Conservation (phyloP, 2,888 invertebrate genomes). For the Flexamia atlantica region DNA sequence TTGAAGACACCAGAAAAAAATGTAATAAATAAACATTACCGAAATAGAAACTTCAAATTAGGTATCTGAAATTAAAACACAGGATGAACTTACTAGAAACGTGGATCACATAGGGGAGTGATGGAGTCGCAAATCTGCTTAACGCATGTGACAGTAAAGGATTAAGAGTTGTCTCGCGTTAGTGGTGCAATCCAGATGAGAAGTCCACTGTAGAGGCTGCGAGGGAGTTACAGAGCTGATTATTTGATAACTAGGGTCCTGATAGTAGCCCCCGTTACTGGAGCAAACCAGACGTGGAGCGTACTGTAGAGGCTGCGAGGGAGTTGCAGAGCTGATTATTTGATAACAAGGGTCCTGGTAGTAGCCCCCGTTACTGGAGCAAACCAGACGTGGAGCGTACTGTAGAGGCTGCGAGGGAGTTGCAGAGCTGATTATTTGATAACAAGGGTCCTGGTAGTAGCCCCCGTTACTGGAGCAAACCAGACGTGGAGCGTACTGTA, state of each 20-base stretch:
- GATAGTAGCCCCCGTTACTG: constrained; percentile 1
- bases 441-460: constrained; percentile 11
- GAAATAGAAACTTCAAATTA: no score
- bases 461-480: not conserved
- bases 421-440: constrained; percentile 30
- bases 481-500: not conserved
- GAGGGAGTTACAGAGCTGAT: constrained; percentile 20
- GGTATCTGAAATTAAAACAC: no score
- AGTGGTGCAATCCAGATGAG: not conserved
- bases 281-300: not conserved
- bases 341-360: constrained; percentile 27
- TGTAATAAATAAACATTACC: no score
- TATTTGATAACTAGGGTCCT: constrained; percentile 22
- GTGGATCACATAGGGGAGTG: no score
- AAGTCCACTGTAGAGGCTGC: not conserved
- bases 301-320: not conserved
- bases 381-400: not conserved
- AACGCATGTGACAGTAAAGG: no score
- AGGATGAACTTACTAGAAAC: no score
- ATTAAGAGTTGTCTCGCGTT: no score
- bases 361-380: not conserved
- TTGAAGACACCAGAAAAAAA: no score
- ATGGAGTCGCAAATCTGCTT: no score
- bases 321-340: constrained; percentile 27
- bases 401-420: not conserved